phyloP scores from a whole-genome alignment of 2,797 vertebrate genomes.

The Gobio occitaniae region DNA sequence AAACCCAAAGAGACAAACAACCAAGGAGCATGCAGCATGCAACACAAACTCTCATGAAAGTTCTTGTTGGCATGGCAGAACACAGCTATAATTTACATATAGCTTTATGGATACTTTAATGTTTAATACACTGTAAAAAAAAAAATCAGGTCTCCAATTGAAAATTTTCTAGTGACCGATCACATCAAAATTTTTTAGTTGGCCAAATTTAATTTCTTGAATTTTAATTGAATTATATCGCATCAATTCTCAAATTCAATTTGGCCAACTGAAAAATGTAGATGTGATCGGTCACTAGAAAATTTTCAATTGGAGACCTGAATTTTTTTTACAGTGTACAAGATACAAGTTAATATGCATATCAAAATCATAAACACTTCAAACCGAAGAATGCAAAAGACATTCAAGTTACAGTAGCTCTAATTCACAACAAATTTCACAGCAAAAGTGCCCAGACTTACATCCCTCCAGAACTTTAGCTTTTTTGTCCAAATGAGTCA shows the following conservation, averaged over 20 bases:
- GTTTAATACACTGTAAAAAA: conserved; percentile 36
- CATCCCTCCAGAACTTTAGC: conserved; percentile 99
- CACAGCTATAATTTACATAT: conserved; percentile 39
- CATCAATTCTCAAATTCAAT: no score
- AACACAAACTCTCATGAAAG: conserved; percentile 8
- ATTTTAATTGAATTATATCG: no score
- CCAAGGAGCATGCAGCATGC: conserved; percentile 40
- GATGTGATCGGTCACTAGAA: no score
- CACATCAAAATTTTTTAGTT: no score
- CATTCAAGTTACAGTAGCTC: conserved; percentile 39
- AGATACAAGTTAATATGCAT: conserved; percentile 67
- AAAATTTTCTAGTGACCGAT: no score
- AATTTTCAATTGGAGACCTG: no score
- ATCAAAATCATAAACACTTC: conserved; percentile 56
- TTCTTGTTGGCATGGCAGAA: conserved; percentile 49
- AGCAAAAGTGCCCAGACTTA: conserved; percentile 83
- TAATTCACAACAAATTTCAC: conserved; percentile 68
- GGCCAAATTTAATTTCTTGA: no score
- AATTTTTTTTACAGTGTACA: not conserved
- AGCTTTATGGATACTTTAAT: not conserved
- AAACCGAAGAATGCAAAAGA: conserved; percentile 53
- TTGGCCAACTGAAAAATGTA: no score
- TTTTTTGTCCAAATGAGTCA: conserved; percentile 87
- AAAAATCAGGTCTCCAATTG: no score
- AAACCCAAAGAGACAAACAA: conserved; percentile 24